phyloP scores from a whole-genome alignment of 2,113 vertebrate species.

The Mus musculus region GRCm39 chr3:149127501-149128000 shows the following conservation, averaged over 20 bases:
- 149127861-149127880: not conserved
- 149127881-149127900: not conserved
- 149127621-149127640: not conserved
- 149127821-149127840: not conserved
- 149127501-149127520: not conserved
- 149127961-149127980: conserved; percentile 22
- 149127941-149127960: not conserved
- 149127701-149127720: not conserved
- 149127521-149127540: not conserved
- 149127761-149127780: conserved; percentile 70
- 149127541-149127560: not conserved
- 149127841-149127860: not conserved
- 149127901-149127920: not conserved
- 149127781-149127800: not conserved
- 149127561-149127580: no score
- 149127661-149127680: not conserved
- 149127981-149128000: not conserved
- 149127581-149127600: no score
- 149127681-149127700: not conserved
- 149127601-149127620: not conserved
- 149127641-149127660: not conserved
- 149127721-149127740: conserved; percentile 61
- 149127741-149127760: conserved; percentile 34
- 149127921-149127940: not conserved
- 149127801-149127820: not conserved